Base-by-base conservation (phyloP, 2,888 invertebrate genomes). In the Drosophila peninsularis region DNA sequence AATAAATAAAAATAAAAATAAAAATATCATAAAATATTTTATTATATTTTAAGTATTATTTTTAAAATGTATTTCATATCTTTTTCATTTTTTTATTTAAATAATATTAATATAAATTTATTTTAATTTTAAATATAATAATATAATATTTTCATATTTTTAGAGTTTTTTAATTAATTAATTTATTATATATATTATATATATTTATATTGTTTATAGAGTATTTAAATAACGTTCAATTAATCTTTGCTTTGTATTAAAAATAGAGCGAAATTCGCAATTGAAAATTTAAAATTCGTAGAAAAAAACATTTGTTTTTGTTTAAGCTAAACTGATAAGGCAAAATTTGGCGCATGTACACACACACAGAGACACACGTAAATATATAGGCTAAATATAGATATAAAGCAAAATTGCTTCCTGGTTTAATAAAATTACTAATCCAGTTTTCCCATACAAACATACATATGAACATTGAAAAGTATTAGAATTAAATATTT, bases 291-390 rank as follows among this genome's bases (percentile, higher is more conserved):
- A 0, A 30, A 30, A 34, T 41, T 41, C 14, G 9, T n/a, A 30
- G 45, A 32, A 44, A 42, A 41, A 54, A 55, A 44, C 17, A 49
- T 60, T 61, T 60, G 42, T 17, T 56, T 41, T 60, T 56, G 27
- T 45, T 47, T 9, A 11, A 11, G 30, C n/a, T 36, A 21, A 57
- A 11, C 37, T 57, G 61, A 65, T 54, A 63, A 54, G 62, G 17
- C 7, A 39, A 7, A 21, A 14, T 37, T 60, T 53, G 21, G 41
- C 65, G 21, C 36, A 37, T 52, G 30, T 11, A 27, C 19, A 27
- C 24, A 13, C 39, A 27, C 37, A 54, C 10, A n/a, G 9, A 39
- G 10, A 44, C 10, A 42, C 0, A 32, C 3, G 19, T 0, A 24
- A 17, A 14, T 24, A 50, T 50, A 21, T 50, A 45, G 34, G 21